A percentile compares a stretch with the other conserved stretches of the same genome.
These are phyloP conservation scores for Brachycybe producta DNA, from an alignment of 2,888 invertebrate species.

Conservation along the genomic window DNA sequence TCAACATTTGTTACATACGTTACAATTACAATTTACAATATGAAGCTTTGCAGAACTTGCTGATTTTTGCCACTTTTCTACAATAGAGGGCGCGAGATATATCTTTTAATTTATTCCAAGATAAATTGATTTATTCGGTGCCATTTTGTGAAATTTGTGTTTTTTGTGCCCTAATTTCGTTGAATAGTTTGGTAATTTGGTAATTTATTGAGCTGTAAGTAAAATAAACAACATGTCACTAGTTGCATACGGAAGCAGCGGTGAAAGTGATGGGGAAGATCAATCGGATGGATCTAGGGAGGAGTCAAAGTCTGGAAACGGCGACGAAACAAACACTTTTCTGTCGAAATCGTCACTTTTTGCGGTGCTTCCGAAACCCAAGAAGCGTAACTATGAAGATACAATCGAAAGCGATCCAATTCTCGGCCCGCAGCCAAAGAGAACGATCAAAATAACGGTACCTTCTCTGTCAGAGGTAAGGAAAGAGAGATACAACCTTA, in stretches of 20 bases:
- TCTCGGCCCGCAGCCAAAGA: background rate
- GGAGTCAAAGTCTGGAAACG: background rate
- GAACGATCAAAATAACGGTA: background rate
- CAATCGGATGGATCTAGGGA: background rate
- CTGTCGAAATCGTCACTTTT: background rate
- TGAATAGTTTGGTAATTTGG: background rate
- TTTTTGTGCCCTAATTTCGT: background rate
- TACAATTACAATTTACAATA: too few relatives aligned
- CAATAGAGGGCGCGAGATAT: background rate
- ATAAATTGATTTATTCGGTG: too few relatives aligned
- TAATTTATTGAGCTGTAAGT: background rate
- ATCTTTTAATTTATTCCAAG: background rate
- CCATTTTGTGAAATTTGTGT: background rate
- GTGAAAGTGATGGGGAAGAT: constrained; percentile 4
- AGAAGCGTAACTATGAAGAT: background rate
- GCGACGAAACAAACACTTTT: background rate
- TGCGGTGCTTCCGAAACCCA: background rate
- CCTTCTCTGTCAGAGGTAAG: background rate
- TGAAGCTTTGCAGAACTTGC: too few relatives aligned
- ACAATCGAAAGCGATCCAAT: background rate
- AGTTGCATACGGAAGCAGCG: constrained; percentile 8
- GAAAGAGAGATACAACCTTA: background rate
- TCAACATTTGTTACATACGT: too few relatives aligned
- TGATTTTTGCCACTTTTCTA: too few relatives aligned
- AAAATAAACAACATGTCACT: background rate